phyloP scores from a whole-genome alignment of 2,113 vertebrate genomes.

The Saguinus midas region DNA sequence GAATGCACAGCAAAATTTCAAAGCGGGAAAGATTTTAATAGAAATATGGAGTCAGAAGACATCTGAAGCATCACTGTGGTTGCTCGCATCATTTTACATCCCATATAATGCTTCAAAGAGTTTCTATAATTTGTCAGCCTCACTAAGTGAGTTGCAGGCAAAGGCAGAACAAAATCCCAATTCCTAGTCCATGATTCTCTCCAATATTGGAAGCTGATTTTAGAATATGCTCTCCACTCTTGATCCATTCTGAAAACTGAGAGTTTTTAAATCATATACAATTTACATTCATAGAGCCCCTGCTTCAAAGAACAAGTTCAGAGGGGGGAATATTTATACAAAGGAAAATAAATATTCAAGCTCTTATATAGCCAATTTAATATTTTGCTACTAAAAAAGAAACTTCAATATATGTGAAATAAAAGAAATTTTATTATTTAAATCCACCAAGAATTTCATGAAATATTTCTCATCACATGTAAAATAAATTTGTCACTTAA shows the following conservation, averaged over 20 bases:
- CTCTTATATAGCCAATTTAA: background rate
- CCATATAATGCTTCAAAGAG: background rate
- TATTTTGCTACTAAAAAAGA: background rate
- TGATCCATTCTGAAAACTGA: background rate
- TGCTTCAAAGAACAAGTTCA: background rate
- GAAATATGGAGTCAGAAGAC: background rate
- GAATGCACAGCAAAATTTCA: background rate
- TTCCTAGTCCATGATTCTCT: background rate
- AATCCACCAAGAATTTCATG: background rate
- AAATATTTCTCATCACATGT: background rate
- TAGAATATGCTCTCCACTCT: background rate
- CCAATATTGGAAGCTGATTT: background rate
- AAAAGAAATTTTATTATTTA: background rate
- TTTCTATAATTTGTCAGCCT: background rate
- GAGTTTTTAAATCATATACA: background rate
- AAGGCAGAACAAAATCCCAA: background rate
- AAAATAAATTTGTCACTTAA: background rate
- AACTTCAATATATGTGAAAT: background rate
- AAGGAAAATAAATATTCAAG: conserved; percentile 1
- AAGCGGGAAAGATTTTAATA: background rate
- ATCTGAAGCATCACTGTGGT: background rate
- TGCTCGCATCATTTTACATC: background rate
- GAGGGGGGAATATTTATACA: background rate
- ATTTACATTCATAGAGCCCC: background rate
- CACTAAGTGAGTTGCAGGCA: background rate